phyloP scores from a whole-genome alignment of 2,113 vertebrate genomes.

The Xiphorhynchus elegans region DNA sequence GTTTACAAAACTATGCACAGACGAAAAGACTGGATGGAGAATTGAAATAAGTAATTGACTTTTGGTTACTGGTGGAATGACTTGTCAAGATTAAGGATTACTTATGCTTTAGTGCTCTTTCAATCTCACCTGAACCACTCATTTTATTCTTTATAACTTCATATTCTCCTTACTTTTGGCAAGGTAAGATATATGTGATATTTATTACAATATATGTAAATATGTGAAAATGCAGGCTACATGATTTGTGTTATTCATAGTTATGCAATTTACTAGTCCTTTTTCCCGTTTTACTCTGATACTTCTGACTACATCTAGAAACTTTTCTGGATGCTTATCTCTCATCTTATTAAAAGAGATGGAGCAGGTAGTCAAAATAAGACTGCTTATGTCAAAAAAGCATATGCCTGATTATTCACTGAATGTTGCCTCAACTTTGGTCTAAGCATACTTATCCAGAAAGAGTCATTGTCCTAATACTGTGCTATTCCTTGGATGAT shows the following conservation, averaged over 20 bases:
- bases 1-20: not conserved
- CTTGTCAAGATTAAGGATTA: not conserved
- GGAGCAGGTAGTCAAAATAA: not conserved
- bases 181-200: not conserved
- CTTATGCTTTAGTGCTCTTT: not conserved
- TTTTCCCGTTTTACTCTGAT: not conserved
- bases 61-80: not conserved
- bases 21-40: not conserved
- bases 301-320: not conserved
- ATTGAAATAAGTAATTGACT: not conserved
- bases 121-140: not conserved
- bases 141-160: not conserved
- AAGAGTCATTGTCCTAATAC: not conserved
- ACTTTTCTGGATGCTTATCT: not conserved
- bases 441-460: not conserved
- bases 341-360: no score
- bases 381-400: not conserved
- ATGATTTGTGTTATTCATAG: not conserved
- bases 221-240: not conserved
- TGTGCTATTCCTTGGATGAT: not conserved
- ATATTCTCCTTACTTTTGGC: not conserved
- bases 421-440: not conserved
- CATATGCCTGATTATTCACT: not conserved
- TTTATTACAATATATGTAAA: not conserved
- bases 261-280: not conserved